Evolutionary conservation across 1,140 invertebrate species (phyloP).

Genomic region (Stenopsyche tienmushanensis): DNA sequence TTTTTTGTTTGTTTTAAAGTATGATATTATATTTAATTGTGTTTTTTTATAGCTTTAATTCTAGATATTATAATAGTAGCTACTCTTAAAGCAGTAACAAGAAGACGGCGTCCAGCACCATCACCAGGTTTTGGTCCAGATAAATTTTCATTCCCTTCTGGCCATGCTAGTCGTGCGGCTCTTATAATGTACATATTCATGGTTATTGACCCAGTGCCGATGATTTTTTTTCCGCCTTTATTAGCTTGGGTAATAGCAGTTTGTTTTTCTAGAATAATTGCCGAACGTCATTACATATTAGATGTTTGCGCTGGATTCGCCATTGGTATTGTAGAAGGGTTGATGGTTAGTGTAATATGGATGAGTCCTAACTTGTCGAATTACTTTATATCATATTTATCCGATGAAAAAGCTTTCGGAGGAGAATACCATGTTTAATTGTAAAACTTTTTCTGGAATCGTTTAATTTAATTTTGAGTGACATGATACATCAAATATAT

Average conservation of each 20-base stretch:
- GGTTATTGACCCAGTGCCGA: conserved; percentile 61
- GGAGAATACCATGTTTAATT: conserved; percentile 37
- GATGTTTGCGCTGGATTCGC: conserved; percentile 78
- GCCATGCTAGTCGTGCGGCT: conserved; percentile 86
- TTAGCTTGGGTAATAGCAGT: conserved; percentile 75
- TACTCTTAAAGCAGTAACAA: conserved; percentile 75
- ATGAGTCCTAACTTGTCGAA: conserved; percentile 54
- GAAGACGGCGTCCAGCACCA: conserved; percentile 75
- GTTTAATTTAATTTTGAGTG: no score
- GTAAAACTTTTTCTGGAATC: no score
- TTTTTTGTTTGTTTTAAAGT: no score
- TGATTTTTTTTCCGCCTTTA: conserved; percentile 63
- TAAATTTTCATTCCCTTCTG: conserved; percentile 94
- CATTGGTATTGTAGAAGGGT: conserved; percentile 73
- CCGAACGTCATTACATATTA: conserved; percentile 77
- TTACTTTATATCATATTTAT: conserved; percentile 48
- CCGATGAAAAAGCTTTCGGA: conserved; percentile 43
- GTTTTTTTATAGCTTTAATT: conserved; percentile 82
- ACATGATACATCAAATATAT: no score
- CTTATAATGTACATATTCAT: conserved; percentile 74
- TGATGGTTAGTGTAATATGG: conserved; percentile 69
- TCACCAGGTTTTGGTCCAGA: conserved; percentile 69
- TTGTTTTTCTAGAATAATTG: conserved; percentile 74
- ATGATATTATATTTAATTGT: no score
- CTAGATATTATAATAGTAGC: conserved; percentile 85